Evolutionary conservation across 2,888 invertebrate genomes (phyloP), one percentile per base, ranked within the genome.

Genomic region (Drosophila putrida): DNA sequence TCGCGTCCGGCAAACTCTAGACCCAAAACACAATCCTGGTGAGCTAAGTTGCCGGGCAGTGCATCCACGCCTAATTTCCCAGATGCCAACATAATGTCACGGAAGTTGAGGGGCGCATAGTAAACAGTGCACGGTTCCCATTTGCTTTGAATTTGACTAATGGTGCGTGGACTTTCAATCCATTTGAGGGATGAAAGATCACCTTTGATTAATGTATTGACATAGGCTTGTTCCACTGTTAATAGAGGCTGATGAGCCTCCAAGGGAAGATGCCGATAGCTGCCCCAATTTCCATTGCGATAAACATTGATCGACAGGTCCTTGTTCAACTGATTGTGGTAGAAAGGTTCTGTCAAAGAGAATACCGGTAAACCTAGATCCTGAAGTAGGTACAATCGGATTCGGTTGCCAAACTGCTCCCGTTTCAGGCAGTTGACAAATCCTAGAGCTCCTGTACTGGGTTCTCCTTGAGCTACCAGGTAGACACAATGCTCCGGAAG

Each of bases 61-160:
- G 99, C 98, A 93, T 99, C 99, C 25, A 98, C 98, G 54, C 98
- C 97, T 67, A 99, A 94, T 93, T 99, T 98, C 79, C 99, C 99
- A 27, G 98, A 97, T 41, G 99, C 98, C 90, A 99, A 93, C 99
- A 99, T 99, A 79, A 99, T 95, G 93, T 99, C 99, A 77, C 99
- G 95, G 96, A 99, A 99, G 93, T 99, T 99, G 62, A 99, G 95
- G 20, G 98, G 97, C 4, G 98, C 97, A 93, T 97, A 98, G 93
- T 98, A 97, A 6, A 98, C 98, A 71, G 94, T 94, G 93, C 98
- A 98, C 44, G 98, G 93, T 82, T 96, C 96, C n/a, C 93, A 91
- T 65, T 94, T 93, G 1, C 93, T 91, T 75, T 93, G 90, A 0
- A 63, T 64, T 8, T 67, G 41, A 28, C 54, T 61, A 88, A 94